Conservation (phyloP, 2,888 invertebrate genomes). For the Plutella xylostella region DNA sequence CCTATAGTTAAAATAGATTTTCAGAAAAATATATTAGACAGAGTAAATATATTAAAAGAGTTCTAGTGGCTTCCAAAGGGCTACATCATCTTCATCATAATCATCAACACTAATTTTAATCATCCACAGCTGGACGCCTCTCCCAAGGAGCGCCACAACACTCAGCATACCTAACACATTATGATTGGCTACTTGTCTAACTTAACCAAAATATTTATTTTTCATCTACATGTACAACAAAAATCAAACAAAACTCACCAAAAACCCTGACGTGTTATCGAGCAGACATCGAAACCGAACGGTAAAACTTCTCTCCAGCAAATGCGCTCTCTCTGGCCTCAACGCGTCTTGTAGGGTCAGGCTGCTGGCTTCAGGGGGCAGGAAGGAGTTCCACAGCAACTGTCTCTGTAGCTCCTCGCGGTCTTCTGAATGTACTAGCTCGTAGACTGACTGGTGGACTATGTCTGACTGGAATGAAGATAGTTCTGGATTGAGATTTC, state of each 20-base stretch:
- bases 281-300: constrained; percentile 98
- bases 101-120: too few relatives aligned
- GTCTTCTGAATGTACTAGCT: constrained; percentile 98
- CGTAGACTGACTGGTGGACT: constrained; percentile 99
- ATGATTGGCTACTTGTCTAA: too few relatives aligned
- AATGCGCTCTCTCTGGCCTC: constrained; percentile 87
- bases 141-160: too few relatives aligned
- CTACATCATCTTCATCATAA: too few relatives aligned
- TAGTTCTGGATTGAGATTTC: too few relatives aligned
- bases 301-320: constrained; percentile 96
- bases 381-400: constrained; percentile 93
- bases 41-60: too few relatives aligned
- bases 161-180: too few relatives aligned
- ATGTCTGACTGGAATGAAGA: constrained; percentile 95
- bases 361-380: constrained; percentile 82
- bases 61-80: too few relatives aligned
- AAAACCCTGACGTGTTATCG: constrained; percentile 99
- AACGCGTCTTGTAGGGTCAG: constrained; percentile 87
- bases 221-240: background rate
- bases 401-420: constrained; percentile 96
- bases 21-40: too few relatives aligned
- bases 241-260: constrained; percentile 75
- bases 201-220: too few relatives aligned
- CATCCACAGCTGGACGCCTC: too few relatives aligned
- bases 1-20: too few relatives aligned